Percentiles rank a stretch among this genome's conserved stretches.
These are phyloP conservation scores for Onychorhynchus coronatus DNA, from an alignment of 2,113 vertebrate species.

Conservation along the genomic window DNA sequence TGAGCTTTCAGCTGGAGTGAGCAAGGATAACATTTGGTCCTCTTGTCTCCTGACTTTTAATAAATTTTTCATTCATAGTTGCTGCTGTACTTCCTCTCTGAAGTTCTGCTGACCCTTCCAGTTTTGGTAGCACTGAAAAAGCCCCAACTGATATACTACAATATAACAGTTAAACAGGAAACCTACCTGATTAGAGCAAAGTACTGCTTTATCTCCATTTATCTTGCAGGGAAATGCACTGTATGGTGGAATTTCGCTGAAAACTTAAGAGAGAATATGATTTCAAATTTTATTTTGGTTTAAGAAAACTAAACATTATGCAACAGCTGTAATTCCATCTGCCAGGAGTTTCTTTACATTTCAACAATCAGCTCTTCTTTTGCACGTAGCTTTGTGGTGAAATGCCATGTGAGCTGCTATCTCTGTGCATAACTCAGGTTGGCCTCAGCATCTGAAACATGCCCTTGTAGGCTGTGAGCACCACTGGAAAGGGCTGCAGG, in stretches of 20 bases:
- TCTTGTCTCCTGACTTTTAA: not conserved
- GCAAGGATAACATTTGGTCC: not conserved
- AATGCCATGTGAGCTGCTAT: not conserved
- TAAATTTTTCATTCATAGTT: slow-evolving; percentile 12
- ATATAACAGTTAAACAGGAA: not conserved
- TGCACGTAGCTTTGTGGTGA: not conserved
- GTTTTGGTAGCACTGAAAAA: not conserved
- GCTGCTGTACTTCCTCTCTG: not conserved
- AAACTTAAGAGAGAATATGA: not conserved
- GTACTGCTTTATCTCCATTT: not conserved
- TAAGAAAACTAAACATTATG: not conserved
- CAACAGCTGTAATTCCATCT: slow-evolving; percentile 13
- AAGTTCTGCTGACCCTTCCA: not conserved
- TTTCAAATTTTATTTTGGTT: slow-evolving; percentile 9
- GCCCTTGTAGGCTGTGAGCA: rapidly evolving
- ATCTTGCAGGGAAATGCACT: not conserved
- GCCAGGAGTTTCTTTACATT: not conserved
- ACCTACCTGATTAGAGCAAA: not conserved
- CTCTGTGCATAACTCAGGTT: not conserved
- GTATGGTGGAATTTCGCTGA: not conserved
- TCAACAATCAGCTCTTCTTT: not conserved
- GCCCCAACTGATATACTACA: not conserved
- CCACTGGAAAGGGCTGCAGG: not conserved
- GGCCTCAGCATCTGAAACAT: not conserved
- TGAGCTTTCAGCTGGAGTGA: not conserved